phyloP scores from a whole-genome alignment of 2,888 invertebrate genomes.

The Scelioninae gen. 1 region DNA sequence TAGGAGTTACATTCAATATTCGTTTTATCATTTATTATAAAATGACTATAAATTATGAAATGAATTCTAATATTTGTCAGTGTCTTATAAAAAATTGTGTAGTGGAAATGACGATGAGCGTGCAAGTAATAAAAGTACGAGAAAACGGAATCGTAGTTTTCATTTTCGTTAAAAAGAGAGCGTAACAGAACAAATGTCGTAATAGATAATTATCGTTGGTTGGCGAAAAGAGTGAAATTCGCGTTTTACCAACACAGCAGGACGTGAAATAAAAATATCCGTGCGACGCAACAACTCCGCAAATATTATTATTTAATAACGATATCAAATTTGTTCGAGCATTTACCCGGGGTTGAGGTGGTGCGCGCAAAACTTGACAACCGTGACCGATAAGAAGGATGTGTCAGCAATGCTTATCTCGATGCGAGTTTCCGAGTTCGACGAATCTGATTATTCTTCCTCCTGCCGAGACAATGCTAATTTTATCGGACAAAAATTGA shows the following conservation, averaged over 20 bases:
- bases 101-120: conserved; percentile 25
- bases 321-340: conserved; percentile 55
- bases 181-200: conserved; percentile 64
- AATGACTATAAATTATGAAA: too few species aligned
- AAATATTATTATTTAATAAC: conserved; percentile 66
- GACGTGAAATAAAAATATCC: conserved; percentile 34
- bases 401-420: conserved; percentile 60
- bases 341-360: conserved; percentile 46
- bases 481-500: conserved; percentile 22
- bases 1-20: too few species aligned
- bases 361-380: conserved; percentile 45
- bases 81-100: too few species aligned
- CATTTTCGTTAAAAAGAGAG: conserved; percentile 63
- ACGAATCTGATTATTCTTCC: conserved; percentile 32
- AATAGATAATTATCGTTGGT: conserved; percentile 62
- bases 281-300: conserved; percentile 33
- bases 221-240: conserved; percentile 65
- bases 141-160: conserved; percentile 54
- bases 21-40: too few species aligned
- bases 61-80: too few species aligned
- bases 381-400: conserved; percentile 65
- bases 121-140: conserved; percentile 38
- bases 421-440: conserved; percentile 51
- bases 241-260: conserved; percentile 35
- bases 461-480: conserved; percentile 10